Conservation (phyloP, 2,888 invertebrate genomes). For the Scaptomyza tumidula region DNA sequence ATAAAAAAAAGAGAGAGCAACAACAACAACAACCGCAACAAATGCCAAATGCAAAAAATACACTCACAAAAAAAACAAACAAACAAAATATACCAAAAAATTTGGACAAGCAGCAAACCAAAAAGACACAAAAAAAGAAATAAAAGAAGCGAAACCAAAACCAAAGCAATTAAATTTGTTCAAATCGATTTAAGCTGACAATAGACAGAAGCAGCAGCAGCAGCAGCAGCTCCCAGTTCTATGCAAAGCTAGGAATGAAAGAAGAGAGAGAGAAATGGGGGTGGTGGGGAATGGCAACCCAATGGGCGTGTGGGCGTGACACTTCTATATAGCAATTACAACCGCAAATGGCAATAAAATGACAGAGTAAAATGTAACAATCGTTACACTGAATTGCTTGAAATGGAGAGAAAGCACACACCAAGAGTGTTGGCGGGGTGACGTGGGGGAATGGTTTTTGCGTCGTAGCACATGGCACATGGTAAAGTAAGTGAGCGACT, state of each 20-base stretch:
- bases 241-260: conserved; percentile 27
- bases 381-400: conserved; percentile 40
- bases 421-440: neutral
- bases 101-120: conserved; percentile 5
- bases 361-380: conserved; percentile 68
- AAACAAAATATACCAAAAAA: conserved; percentile 24
- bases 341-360: conserved; percentile 79
- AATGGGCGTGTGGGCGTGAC: conserved; percentile 50
- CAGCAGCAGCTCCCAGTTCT: conserved; percentile 2
- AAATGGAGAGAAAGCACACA: conserved; percentile 15
- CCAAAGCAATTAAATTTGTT: conserved; percentile 79
- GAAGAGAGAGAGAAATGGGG: neutral
- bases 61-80: conserved; percentile 1
- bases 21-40: conserved; percentile 5
- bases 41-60: conserved; percentile 24
- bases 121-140: conserved; percentile 14
- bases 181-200: conserved; percentile 77
- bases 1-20: neutral
- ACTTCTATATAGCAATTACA: conserved; percentile 69
- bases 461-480: conserved; percentile 14
- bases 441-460: too few relatives aligned
- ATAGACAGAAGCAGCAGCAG: conserved; percentile 52
- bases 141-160: conserved; percentile 48
- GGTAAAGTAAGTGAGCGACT: neutral
- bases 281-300: neutral